Base-by-base conservation (phyloP, 2,113 vertebrate species). In the Condylura cristata region DNA sequence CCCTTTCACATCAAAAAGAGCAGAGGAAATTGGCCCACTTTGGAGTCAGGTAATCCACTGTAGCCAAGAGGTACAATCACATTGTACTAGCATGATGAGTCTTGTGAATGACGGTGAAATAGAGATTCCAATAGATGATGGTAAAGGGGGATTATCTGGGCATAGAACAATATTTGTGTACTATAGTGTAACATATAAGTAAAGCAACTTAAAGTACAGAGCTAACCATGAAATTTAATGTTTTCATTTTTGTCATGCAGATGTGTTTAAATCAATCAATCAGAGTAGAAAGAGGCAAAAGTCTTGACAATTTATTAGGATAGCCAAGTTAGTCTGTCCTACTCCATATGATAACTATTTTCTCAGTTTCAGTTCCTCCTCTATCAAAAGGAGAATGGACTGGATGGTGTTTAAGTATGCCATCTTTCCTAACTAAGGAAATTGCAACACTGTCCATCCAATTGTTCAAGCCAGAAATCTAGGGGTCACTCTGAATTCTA, bases 171-270 rank as follows among this genome's bases (percentile, higher is more conserved):
- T 39, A 92, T 13, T 13, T 46, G 4, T 20, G 32, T 3, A 90
- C 18, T 56, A 70, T 2, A 86, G 16, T 9, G 65, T 71, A 90
- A 79, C 10, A 88, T 24, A 81, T 2, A 84, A 60, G 91, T n/a
- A 75, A 58, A 76, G 48, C 48, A 79, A 5, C 16, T 61, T 79
- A 37, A 60, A 90, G 16, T 14, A 17, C 14, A 74, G 26, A 56
- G 24, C 39, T 72, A 91, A 2, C 37, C 51, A 76, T 46, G 68
- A 56, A 89, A 82, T 70, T 4, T 41, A 74, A 53, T 4, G 37
- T 72, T 86, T 76, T 90, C 9, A 80, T 86, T 90, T 90, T 93
- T 78, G 10, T 10, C n/a, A 51, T 88, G 82, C 74, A 66, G n/a
- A 85, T 9, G 44, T 75, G 81, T 85, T 13, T 60, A 79, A 74